phyloP scores from a whole-genome alignment of 2,888 invertebrate species.

The Teleogryllus oceanicus region DNA sequence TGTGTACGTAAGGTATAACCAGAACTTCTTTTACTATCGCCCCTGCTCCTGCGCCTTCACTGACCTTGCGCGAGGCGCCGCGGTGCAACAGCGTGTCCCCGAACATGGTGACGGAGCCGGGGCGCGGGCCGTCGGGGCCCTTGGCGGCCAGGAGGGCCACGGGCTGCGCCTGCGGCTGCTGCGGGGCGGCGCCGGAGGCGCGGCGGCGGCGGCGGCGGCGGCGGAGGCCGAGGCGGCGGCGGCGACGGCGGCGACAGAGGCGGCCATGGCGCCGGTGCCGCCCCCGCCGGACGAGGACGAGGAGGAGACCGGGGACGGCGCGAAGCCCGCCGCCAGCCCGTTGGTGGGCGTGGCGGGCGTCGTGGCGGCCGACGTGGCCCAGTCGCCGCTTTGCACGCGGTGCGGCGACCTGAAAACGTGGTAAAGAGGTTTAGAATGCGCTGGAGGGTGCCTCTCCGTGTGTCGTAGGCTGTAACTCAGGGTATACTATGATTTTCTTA shows the following conservation, averaged over 20 bases:
- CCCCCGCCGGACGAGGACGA: background rate
- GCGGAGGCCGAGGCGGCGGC: constrained; percentile 25
- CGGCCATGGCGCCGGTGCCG: background rate
- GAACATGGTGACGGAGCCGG: constrained; percentile 57
- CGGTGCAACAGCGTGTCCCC: constrained; percentile 61
- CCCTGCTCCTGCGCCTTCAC: too few relatives aligned
- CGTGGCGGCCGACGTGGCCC: background rate
- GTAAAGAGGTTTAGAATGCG: too few relatives aligned
- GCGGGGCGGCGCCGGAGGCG: background rate
- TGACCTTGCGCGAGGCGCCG: constrained; percentile 44
- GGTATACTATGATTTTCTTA: too few relatives aligned
- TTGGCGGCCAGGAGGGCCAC: constrained; percentile 29
- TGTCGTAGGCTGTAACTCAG: too few relatives aligned
- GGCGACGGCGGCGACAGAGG: background rate
- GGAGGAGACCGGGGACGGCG: background rate
- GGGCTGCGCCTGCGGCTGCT: constrained; percentile 27
- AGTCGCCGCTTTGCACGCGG: background rate
- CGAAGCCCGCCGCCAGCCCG: constrained; percentile 23
- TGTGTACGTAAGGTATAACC: too few relatives aligned
- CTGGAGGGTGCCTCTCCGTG: too few relatives aligned
- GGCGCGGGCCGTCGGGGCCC: background rate
- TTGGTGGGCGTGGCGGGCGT: too few relatives aligned
- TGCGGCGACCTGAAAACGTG: background rate
- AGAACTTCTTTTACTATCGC: too few relatives aligned
- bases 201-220: constrained; percentile 25